These are phyloP conservation scores for Onychorhynchus coronatus DNA, from an alignment of 2,113 vertebrate species.

Conservation along the genomic window DNA sequence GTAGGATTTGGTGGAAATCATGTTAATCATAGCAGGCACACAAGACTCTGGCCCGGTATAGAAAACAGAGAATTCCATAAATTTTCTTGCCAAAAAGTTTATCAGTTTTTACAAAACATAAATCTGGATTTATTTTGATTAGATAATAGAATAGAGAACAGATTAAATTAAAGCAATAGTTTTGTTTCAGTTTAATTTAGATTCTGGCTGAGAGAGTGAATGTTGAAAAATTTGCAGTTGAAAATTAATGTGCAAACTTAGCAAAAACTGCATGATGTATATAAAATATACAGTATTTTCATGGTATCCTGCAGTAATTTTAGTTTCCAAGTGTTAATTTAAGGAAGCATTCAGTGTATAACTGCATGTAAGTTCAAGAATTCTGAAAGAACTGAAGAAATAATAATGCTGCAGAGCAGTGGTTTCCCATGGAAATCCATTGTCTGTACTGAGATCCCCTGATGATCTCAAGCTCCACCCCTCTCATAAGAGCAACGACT, in stretches of 20 bases:
- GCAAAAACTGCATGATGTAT: neutral
- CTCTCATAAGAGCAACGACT: neutral
- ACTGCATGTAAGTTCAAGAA: neutral
- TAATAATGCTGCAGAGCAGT: accelerated
- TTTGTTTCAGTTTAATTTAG: constrained; percentile 25
- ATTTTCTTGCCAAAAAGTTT: neutral
- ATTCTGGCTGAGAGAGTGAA: neutral
- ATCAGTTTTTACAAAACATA: neutral
- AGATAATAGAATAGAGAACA: neutral
- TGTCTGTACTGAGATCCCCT: neutral
- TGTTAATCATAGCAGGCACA: neutral
- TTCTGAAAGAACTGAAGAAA: neutral
- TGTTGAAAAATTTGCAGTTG: neutral
- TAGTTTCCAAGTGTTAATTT: neutral
- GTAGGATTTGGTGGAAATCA: neutral
- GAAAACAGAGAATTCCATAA: neutral
- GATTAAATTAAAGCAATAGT: neutral
- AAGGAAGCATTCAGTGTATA: neutral
- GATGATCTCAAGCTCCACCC: neutral
- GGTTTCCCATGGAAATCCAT: neutral
- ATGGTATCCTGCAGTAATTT: neutral
- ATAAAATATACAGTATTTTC: neutral
- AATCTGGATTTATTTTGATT: neutral
- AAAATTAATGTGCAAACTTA: neutral
- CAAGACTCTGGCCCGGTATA: neutral